Percentiles rank a stretch among this genome's conserved stretches.
Conservation (phyloP, 2,888 invertebrate species). For the Polydrusus tereticollis region DNA sequence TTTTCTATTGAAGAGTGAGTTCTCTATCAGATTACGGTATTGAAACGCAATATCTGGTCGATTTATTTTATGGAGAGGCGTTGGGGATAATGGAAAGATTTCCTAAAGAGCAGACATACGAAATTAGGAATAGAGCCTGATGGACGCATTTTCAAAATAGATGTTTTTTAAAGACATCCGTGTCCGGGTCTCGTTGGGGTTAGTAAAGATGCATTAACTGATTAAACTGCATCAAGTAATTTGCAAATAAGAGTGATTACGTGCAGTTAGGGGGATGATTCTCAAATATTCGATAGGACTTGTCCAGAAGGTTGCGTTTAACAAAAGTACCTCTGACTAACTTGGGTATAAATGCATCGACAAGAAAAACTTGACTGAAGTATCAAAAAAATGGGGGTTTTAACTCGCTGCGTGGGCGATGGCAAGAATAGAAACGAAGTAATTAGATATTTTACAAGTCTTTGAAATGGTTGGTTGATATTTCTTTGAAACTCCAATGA, state of each 20-base stretch:
- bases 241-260: constrained; percentile 50
- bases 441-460: too few relatives aligned
- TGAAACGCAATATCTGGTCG: constrained; percentile 20
- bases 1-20: constrained; percentile 30
- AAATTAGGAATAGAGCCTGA: too few relatives aligned
- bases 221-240: constrained; percentile 47
- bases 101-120: too few relatives aligned
- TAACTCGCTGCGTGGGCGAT: too few relatives aligned
- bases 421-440: too few relatives aligned
- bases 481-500: too few relatives aligned
- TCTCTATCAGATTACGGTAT: constrained; percentile 37
- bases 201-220: constrained; percentile 41
- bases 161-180: too few relatives aligned
- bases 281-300: background rate
- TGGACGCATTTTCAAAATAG: too few relatives aligned
- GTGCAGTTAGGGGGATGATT: constrained; percentile 8
- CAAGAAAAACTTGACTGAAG: too few relatives aligned
- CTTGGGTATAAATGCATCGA: too few relatives aligned
- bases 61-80: constrained; percentile 18
- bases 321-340: background rate
- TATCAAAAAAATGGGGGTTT: too few relatives aligned
- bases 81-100: background rate
- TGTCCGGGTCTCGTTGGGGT: background rate
- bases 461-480: too few relatives aligned
- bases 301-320: background rate